Percentiles rank a stretch among this genome's conserved stretches.
Conservation (phyloP, 1,140 invertebrate species). For the Bursaphelenchus mucronatus region DNA sequence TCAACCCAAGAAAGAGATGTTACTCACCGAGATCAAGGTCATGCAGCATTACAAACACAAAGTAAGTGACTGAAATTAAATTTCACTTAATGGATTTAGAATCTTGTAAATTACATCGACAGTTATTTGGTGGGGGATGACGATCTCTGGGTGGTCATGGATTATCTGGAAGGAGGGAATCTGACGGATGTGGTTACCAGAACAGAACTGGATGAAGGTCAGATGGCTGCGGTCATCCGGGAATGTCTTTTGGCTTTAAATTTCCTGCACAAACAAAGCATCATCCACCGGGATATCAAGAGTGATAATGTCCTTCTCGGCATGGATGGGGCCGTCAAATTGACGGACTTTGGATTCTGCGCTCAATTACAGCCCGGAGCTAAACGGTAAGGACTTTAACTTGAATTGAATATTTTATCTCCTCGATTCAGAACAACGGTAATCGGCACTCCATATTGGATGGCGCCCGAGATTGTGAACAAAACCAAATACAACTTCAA, state of each 20-base stretch:
- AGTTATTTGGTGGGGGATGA: constrained; percentile 58
- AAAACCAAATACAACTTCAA: constrained; percentile 58
- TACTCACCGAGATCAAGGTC: constrained; percentile 65
- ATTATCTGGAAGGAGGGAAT: constrained; percentile 66
- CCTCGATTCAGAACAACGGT: constrained; percentile 43
- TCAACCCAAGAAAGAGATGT: constrained; percentile 66
- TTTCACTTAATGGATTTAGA: constrained; percentile 62
- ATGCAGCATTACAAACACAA: constrained; percentile 59
- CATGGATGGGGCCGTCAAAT: constrained; percentile 56
- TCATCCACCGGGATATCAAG: constrained; percentile 60
- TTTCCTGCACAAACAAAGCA: constrained; percentile 56
- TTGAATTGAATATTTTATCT: not conserved
- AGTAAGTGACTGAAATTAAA: constrained; percentile 59
- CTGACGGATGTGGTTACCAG: constrained; percentile 66
- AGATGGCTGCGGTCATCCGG: constrained; percentile 58
- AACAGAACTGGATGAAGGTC: constrained; percentile 65
- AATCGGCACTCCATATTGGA: constrained; percentile 81
- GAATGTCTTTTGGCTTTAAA: constrained; percentile 56
- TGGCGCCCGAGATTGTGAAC: constrained; percentile 76
- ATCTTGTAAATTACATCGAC: constrained; percentile 65
- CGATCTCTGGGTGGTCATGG: constrained; percentile 67
- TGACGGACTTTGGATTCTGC: constrained; percentile 56
- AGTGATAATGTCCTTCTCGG: constrained; percentile 59
- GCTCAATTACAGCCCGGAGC: constrained; percentile 24
- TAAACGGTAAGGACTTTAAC: constrained; percentile 23